These are phyloP conservation scores for Pelosia muscerda DNA, from an alignment of 2,888 invertebrate species.

Conservation along the genomic window DNA sequence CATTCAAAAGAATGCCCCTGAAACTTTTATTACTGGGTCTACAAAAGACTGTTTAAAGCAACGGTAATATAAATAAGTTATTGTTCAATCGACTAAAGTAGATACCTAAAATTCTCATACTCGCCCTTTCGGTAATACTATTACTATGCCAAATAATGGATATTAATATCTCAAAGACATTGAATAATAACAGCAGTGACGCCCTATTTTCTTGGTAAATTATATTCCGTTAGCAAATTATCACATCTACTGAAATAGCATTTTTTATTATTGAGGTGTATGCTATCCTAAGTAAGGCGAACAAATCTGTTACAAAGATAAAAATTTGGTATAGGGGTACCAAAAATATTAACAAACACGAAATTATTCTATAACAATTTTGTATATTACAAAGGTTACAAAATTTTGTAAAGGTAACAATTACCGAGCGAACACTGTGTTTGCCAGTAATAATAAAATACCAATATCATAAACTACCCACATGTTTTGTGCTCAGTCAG, in stretches of 20 bases:
- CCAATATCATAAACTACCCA: not conserved
- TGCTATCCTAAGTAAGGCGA: no score
- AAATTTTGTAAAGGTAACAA: not conserved
- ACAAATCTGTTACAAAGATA: no score
- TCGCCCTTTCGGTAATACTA: not conserved
- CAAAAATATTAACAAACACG: not conserved
- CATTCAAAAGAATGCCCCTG: no score
- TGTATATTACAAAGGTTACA: no score
- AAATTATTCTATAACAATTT: not conserved
- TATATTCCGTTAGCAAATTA: not conserved
- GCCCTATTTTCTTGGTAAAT: not conserved
- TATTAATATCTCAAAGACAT: not conserved
- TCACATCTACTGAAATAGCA: not conserved
- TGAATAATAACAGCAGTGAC: not conserved
- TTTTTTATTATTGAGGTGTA: no score
- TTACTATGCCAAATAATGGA: constrained; percentile 6
- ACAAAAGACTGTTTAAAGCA: no score
- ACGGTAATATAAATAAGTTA: no score
- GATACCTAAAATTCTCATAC: not conserved
- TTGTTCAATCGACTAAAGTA: no score
- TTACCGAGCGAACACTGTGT: not conserved
- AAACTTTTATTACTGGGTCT: no score
- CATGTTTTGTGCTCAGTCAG: not conserved
- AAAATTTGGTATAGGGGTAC: no score
- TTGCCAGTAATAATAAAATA: no score